Evolutionary conservation across 2,888 invertebrate genomes (phyloP).

Genomic region (Tipula confusa): DNA sequence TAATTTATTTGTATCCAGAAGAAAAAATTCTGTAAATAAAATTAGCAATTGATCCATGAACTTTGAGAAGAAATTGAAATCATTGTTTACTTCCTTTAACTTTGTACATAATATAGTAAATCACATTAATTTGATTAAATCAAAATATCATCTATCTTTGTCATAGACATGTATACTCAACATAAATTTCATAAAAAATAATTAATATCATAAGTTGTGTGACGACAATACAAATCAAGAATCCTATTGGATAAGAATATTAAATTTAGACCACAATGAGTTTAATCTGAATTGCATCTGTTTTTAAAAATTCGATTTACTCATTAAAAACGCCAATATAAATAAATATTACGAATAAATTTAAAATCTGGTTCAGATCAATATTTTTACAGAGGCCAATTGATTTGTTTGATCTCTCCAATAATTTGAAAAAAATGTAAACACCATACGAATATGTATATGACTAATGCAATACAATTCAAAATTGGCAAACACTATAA

Average conservation of each 20-base stretch:
- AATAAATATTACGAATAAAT: not conserved
- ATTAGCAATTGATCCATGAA: not conserved
- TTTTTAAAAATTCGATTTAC: not conserved
- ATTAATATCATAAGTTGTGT: not conserved
- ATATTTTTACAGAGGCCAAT: not conserved
- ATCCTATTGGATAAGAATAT: no score
- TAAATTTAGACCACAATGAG: not conserved
- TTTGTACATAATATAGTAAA: not conserved
- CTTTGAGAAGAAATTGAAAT: not conserved
- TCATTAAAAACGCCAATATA: not conserved
- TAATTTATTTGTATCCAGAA: not conserved
- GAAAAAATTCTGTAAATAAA: not conserved
- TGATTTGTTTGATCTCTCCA: not conserved
- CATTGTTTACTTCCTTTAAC: not conserved
- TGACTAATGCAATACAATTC: not conserved
- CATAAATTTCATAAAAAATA: not conserved
- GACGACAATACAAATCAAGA: not conserved
- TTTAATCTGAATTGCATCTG: not conserved
- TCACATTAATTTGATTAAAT: not conserved
- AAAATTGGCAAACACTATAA: not conserved
- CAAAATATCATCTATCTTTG: not conserved
- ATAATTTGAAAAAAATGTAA: no score
- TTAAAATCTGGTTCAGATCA: not conserved
- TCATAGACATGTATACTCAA: not conserved
- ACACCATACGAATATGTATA: not conserved